A percentile compares a stretch with the other conserved stretches of the same genome.
These are phyloP conservation scores for Parazoanthus atlanticus DNA, from an alignment of 92 coral and sea anemone species.

Conservation along the genomic window DNA sequence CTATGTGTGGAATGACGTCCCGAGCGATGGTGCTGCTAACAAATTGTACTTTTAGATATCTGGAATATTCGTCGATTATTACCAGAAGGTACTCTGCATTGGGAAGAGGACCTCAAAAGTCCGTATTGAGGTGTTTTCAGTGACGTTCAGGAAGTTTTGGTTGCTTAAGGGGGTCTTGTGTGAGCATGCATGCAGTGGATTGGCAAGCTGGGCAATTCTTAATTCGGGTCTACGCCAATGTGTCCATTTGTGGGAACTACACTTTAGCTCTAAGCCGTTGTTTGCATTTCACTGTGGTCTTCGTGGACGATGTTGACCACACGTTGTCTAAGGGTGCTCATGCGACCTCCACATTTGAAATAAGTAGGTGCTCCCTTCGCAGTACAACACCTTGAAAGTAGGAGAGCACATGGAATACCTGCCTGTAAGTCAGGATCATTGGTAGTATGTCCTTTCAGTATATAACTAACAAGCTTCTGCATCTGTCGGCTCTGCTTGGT, in stretches of 20 bases:
- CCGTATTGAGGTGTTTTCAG: background rate
- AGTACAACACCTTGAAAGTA: constrained; percentile 1
- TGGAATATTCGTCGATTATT: background rate
- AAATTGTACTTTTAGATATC: background rate
- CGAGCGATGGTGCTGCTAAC: constrained; percentile 2
- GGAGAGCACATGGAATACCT: constrained; percentile 25
- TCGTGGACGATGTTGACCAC: constrained; percentile 7
- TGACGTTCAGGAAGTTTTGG: background rate
- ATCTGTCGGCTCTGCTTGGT: constrained; percentile 19
- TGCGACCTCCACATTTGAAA: too few relatives aligned
- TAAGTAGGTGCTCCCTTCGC: background rate
- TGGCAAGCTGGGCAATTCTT: constrained; percentile 7
- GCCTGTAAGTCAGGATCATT: constrained; percentile 1
- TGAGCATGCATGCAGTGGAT: background rate
- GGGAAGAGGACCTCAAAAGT: constrained; percentile 12
- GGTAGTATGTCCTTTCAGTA: constrained; percentile 31
- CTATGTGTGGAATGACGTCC: too few relatives aligned
- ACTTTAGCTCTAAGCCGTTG: constrained; percentile 15
- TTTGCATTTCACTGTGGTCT: constrained; percentile 20
- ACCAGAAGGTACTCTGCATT: background rate
- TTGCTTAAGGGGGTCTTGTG: background rate
- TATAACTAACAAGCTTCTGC: constrained; percentile 25
- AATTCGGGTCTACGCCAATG: background rate
- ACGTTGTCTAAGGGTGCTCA: constrained; percentile 4
- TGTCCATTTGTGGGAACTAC: background rate